Evolutionary conservation across 2,113 vertebrate species (phyloP).

Genomic region (Myiagra hebetior): DNA sequence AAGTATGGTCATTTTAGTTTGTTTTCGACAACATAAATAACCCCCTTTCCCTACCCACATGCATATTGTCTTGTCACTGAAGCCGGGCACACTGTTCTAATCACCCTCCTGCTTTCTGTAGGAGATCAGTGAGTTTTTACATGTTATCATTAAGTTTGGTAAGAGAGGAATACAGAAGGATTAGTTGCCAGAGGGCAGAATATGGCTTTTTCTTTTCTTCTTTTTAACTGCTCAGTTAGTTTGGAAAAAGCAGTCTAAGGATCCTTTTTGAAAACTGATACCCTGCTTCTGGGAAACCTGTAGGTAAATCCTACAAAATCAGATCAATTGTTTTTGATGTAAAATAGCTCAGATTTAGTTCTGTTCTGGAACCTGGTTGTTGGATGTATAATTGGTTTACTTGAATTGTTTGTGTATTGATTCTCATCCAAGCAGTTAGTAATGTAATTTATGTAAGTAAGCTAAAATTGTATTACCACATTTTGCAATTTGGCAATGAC

Average conservation of each 20-base stretch:
- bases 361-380: not conserved
- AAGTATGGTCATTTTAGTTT: not conserved
- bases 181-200: not conserved
- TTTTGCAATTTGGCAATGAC: not conserved
- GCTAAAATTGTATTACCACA: not conserved
- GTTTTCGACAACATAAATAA: not conserved
- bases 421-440: not conserved
- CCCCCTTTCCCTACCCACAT: not conserved
- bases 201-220: not conserved
- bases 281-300: not conserved
- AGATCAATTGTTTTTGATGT: not conserved
- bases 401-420: not conserved
- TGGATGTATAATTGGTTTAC: not conserved
- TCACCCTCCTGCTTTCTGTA: not conserved
- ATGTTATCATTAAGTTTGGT: not conserved
- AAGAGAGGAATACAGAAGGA: not conserved
- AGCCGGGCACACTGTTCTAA: not conserved
- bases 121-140: not conserved
- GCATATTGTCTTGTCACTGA: not conserved
- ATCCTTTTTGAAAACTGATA: not conserved
- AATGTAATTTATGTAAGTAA: not conserved
- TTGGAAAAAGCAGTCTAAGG: not conserved
- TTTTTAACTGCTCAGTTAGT: not conserved
- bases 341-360: not conserved
- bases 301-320: not conserved